A percentile compares a stretch with the other conserved stretches of the same genome.
Conservation (phyloP, 2,113 vertebrate species). For the Balaeniceps rex region DNA sequence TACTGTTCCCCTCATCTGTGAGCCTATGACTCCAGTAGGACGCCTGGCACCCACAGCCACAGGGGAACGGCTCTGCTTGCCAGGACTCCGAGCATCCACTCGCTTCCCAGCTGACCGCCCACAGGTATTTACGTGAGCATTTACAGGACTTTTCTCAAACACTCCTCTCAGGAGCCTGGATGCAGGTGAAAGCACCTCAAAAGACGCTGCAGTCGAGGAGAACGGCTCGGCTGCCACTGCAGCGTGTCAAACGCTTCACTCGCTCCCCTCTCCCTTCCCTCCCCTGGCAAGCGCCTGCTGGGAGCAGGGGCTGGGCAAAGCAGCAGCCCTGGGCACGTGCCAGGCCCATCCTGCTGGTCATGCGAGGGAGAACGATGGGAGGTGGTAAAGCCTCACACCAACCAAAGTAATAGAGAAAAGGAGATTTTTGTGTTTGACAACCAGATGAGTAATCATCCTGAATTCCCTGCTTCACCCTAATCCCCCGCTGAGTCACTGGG, state of each 20-base stretch:
- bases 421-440: neutral
- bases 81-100: neutral
- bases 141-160: neutral
- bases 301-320: neutral
- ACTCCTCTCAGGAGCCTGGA: neutral
- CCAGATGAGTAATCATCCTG: neutral
- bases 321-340: neutral
- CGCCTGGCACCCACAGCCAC: neutral
- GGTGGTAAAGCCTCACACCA: neutral
- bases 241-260: accelerated
- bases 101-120: neutral
- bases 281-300: accelerated
- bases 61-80: neutral
- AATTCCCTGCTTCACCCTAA: neutral
- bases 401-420: neutral
- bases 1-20: neutral
- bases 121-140: accelerated
- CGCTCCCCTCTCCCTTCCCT: neutral
- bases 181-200: neutral
- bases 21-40: accelerated
- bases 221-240: neutral
- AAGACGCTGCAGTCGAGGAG: neutral
- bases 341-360: neutral
- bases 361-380: accelerated
- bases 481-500: neutral